phyloP scores from a whole-genome alignment of 2,888 invertebrate genomes.

The Brachyopa scutellaris region DNA sequence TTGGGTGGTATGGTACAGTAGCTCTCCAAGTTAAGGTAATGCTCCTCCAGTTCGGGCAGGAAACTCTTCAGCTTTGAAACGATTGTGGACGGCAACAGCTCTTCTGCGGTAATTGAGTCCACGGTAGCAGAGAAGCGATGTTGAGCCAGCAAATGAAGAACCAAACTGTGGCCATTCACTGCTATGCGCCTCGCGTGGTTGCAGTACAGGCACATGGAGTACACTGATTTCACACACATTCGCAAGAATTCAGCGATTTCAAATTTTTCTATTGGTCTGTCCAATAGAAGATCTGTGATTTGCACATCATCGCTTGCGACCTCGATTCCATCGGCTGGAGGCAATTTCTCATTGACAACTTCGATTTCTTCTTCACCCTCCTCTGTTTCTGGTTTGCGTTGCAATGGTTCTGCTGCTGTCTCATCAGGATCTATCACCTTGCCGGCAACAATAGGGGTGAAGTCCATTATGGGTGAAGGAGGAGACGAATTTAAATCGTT shows the following conservation, averaged over 20 bases:
- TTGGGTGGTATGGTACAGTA: constrained; percentile 85
- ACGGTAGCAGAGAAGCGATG: constrained; percentile 91
- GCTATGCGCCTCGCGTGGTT: constrained; percentile 93
- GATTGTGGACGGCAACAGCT: constrained; percentile 88
- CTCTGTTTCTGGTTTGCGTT: constrained; percentile 21
- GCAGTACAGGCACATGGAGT: constrained; percentile 90
- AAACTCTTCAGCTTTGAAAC: constrained; percentile 85
- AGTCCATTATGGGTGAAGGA: constrained; percentile 1
- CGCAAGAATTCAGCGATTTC: constrained; percentile 88
- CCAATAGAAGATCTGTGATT: constrained; percentile 87
- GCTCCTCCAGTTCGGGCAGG: constrained; percentile 84
- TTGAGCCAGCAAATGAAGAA: constrained; percentile 89
- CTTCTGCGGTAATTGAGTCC: constrained; percentile 89
- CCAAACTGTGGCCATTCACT: constrained; percentile 91
- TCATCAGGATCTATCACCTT: background rate
- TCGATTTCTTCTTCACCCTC: constrained; percentile 77
- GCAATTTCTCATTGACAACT: constrained; percentile 67
- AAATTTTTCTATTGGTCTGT: constrained; percentile 89
- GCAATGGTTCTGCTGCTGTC: background rate
- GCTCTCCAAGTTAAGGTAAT: constrained; percentile 88
- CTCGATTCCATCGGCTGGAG: constrained; percentile 81
- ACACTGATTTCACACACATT: constrained; percentile 88
- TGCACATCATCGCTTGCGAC: constrained; percentile 86
- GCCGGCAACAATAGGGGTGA: background rate
- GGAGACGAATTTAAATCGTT: background rate